Evolutionary conservation across 2,888 invertebrate species (phyloP).

Genomic region (Diloba caeruleocephala): DNA sequence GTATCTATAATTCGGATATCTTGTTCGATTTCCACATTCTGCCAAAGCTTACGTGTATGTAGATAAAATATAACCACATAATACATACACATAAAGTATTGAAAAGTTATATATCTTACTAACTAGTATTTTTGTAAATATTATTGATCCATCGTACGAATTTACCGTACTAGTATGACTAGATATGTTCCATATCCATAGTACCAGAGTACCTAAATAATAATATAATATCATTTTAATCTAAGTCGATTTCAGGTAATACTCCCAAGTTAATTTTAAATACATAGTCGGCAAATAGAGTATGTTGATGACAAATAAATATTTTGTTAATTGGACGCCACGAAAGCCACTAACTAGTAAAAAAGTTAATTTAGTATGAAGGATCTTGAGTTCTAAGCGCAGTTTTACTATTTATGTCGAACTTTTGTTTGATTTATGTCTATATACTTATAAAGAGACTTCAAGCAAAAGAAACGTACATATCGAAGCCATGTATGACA

Average conservation of each 20-base stretch:
- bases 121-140: no score
- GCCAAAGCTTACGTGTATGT: no score
- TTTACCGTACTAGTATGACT: no score
- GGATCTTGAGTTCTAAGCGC: constrained; percentile 26
- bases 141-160: no score
- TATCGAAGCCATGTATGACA: constrained; percentile 23
- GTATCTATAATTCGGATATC: constrained; percentile 35
- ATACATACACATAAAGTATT: no score
- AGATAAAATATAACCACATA: no score
- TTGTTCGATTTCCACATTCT: constrained; percentile 13
- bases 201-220: no score
- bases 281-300: constrained; percentile 7
- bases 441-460: constrained; percentile 2
- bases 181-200: no score
- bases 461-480: constrained; percentile 23
- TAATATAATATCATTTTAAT: no score
- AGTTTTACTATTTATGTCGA: constrained; percentile 10
- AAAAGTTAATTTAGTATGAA: constrained; percentile 14
- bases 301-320: constrained; percentile 13
- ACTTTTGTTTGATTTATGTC: constrained; percentile 16
- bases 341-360: constrained; percentile 21
- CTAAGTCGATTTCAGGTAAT: no score
- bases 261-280: neutral
- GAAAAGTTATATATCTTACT: no score
- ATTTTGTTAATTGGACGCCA: constrained; percentile 22